Evolutionary conservation across 2,888 invertebrate genomes (phyloP), one percentile per base, ranked within the genome.

Genomic region (Orgyia antiqua): DNA sequence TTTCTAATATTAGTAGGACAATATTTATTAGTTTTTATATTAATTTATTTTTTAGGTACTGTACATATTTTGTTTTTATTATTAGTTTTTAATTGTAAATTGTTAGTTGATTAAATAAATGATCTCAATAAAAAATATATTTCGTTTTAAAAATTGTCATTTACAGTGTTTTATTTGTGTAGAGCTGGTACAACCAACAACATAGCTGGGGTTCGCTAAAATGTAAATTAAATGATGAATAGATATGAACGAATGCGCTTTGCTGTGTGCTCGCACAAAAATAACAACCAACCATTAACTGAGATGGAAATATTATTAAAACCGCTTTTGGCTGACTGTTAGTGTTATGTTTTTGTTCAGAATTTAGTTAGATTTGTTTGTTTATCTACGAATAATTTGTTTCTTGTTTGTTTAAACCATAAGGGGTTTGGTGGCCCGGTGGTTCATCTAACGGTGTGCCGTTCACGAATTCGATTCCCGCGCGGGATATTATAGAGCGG

Each of bases 201-300:
- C n/a, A n/a, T n/a, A n/a, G 27, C 42, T 45, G 59, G 58, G 66
- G 57, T 64, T 6, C 62, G 68, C 66, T 68, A 68, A 75, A 76
- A 79, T 77, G 78, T 78, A 77, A 80, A 82, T 80, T 78, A 78
- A 82, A 80, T 77, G 80, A 79, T 79, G 77, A 72, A 80, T 78
- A 75, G 77, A 75, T 73, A 69, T 62, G 55, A 70, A 70, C 65
- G 72, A 69, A 64, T 66, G 73, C 72, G 66, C 69, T 67, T 62
- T 59, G 62, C 59, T 56, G 58, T 57, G 32, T 55, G 55, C 54
- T 53, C 60, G 47, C 61, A 62, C 68, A 74, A 74, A 68, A 69
- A 61, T 48, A 50, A 60, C 56, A 51, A 49, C 57, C 54, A 42
- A 42, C 61, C 68, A 71, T 77, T 76, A 59, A 58, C 60, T 61